Percentiles rank a stretch among this genome's conserved stretches.
Evolutionary conservation across 2,888 invertebrate genomes (phyloP).

Genomic region (Caenorhabditis drosophilae): DNA sequence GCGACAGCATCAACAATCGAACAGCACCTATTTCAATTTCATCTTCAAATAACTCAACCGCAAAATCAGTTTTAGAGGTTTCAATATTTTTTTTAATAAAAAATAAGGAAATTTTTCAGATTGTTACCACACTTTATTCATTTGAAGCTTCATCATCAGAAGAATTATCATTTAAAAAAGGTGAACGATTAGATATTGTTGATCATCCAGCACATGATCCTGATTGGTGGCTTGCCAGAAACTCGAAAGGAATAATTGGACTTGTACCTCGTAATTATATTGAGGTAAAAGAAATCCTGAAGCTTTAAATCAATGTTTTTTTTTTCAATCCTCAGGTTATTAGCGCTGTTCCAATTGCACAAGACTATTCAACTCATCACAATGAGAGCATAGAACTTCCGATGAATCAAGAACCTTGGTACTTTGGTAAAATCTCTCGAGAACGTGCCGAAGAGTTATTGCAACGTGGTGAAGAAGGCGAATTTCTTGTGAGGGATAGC

Average conservation of each 20-base stretch:
- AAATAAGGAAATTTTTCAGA: constrained; percentile 1
- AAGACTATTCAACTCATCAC: constrained; percentile 14
- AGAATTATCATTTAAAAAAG: constrained; percentile 53
- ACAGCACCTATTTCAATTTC: constrained; percentile 6
- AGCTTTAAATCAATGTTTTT: too few species aligned
- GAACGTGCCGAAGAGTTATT: constrained; percentile 94
- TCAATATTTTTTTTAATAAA: too few species aligned
- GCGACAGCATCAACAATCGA: constrained; percentile 32
- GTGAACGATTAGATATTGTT: constrained; percentile 89
- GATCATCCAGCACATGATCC: constrained; percentile 96
- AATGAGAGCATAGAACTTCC: constrained; percentile 6
- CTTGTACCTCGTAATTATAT: constrained; percentile 82
- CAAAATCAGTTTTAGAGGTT: constrained; percentile 17
- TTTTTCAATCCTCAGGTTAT: constrained; percentile 11
- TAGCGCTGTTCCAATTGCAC: constrained; percentile 9
- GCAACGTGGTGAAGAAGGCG: constrained; percentile 93
- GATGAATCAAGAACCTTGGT: constrained; percentile 79
- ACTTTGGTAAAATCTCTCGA: constrained; percentile 92
- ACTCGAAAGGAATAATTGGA: constrained; percentile 88
- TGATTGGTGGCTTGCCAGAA: constrained; percentile 96
- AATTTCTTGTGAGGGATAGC: constrained; percentile 96
- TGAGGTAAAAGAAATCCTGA: constrained; percentile 67
- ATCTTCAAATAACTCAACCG: constrained; percentile 3
- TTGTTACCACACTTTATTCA: constrained; percentile 61
- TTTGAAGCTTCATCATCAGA: constrained; percentile 78